phyloP scores from a whole-genome alignment of 1,140 invertebrate genomes.

The Daktulosphaira vitifoliae region DNA sequence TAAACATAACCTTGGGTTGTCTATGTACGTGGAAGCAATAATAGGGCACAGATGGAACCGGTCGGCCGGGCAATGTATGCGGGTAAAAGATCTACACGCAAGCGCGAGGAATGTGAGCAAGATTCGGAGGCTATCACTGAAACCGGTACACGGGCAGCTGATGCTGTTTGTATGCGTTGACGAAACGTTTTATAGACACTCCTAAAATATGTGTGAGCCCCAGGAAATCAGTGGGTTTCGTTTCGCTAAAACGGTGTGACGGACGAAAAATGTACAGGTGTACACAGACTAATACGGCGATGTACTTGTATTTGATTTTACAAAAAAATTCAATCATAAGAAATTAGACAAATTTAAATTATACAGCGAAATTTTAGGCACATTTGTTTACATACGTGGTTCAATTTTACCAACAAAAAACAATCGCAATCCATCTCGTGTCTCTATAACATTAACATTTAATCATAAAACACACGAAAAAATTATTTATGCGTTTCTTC shows the following conservation, averaged over 20 bases:
- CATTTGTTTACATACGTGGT: too few species aligned
- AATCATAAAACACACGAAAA: too few species aligned
- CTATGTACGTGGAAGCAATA: slow-evolving; percentile 10
- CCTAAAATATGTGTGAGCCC: background rate
- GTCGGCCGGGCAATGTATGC: background rate
- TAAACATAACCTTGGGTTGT: slow-evolving; percentile 28
- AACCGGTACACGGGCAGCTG: slow-evolving; percentile 30
- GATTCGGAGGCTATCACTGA: background rate
- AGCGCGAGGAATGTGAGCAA: slow-evolving; percentile 18
- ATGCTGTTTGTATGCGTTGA: slow-evolving; percentile 2
- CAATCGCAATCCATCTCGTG: too few species aligned
- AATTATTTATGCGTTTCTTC: too few species aligned
- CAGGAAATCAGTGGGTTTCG: background rate
- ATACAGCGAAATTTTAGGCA: too few species aligned
- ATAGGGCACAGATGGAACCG: slow-evolving; percentile 16
- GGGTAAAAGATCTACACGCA: too few species aligned
- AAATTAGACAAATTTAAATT: too few species aligned
- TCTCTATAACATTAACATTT: too few species aligned
- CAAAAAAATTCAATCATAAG: too few species aligned
- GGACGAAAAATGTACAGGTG: background rate
- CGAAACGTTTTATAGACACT: background rate
- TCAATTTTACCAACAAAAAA: too few species aligned
- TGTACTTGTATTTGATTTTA: too few species aligned
- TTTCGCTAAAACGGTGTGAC: slow-evolving; percentile 11
- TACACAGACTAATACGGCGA: too few species aligned